Evolutionary conservation across 2,888 invertebrate species (phyloP).

Genomic region (Hetaerina titia): DNA sequence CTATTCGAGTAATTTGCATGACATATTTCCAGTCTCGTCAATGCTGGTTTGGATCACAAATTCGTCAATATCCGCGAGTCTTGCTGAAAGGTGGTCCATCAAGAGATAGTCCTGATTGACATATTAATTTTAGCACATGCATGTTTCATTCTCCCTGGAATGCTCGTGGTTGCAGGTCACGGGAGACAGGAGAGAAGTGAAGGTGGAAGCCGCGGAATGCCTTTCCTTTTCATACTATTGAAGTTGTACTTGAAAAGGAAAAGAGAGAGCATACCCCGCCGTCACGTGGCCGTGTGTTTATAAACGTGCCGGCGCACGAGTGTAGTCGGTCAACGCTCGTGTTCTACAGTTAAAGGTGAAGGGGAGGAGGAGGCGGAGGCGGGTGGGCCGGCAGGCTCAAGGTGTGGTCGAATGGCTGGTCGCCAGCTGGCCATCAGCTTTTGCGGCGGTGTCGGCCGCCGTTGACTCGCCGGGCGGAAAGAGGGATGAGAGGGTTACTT

Average conservation of each 20-base stretch:
- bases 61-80: neutral
- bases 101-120: neutral
- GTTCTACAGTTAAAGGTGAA: constrained; percentile 30
- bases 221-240: constrained; percentile 38
- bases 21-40: neutral
- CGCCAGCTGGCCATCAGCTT: constrained; percentile 15
- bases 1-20: neutral
- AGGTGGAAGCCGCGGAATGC: neutral
- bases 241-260: neutral
- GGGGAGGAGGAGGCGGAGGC: constrained; percentile 8
- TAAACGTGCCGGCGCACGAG: constrained; percentile 26
- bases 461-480: constrained; percentile 20
- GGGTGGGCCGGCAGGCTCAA: neutral
- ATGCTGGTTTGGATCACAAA: neutral
- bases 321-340: constrained; percentile 6
- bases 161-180: neutral
- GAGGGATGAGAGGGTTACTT: neutral
- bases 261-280: neutral
- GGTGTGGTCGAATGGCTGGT: constrained; percentile 51
- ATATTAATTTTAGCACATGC: neutral
- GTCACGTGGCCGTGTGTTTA: constrained; percentile 5
- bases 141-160: neutral
- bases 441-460: neutral
- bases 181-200: neutral
- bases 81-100: neutral